phyloP scores from a whole-genome alignment of 2,888 invertebrate genomes.

The Sinopyrophorus schimmeli region DNA sequence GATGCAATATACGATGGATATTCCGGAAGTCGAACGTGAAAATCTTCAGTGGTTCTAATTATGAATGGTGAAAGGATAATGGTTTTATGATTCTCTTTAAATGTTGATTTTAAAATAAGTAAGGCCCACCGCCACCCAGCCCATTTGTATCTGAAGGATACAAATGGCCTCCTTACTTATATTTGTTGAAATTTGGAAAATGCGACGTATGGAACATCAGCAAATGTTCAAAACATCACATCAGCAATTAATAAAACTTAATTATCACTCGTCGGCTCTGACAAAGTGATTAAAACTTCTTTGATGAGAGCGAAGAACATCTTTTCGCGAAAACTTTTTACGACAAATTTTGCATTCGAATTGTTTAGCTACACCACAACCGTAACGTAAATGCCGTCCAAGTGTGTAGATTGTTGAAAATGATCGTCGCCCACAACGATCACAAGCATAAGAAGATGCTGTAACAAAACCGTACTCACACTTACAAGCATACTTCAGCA shows the following conservation, averaged over 20 bases:
- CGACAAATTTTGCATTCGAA: constrained; percentile 54
- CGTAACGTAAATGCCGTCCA: constrained; percentile 61
- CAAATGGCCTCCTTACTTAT: constrained; percentile 46
- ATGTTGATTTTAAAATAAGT: constrained; percentile 16
- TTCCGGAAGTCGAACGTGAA: no score
- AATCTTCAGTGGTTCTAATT: no score
- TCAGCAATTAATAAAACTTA: constrained; percentile 2
- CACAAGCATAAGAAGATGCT: constrained; percentile 55
- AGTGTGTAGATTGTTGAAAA: constrained; percentile 64
- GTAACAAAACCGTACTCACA: constrained; percentile 45
- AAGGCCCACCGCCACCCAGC: constrained; percentile 51
- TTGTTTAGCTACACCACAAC: constrained; percentile 61
- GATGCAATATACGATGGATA: no score
- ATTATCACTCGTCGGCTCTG: neutral
- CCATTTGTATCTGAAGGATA: constrained; percentile 41
- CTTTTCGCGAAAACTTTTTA: constrained; percentile 51
- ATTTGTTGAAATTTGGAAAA: no score
- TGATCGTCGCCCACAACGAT: constrained; percentile 62
- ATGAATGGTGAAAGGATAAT: no score
- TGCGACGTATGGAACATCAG: constrained; percentile 2
- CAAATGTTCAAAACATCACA: constrained; percentile 29
- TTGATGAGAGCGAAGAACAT: constrained; percentile 49
- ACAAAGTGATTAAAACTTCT: constrained; percentile 46
- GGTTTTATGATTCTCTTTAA: neutral
- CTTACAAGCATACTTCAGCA: constrained; percentile 37